Evolutionary conservation across 2,797 vertebrate species (phyloP).

Genomic region (Australoheros facetus): DNA sequence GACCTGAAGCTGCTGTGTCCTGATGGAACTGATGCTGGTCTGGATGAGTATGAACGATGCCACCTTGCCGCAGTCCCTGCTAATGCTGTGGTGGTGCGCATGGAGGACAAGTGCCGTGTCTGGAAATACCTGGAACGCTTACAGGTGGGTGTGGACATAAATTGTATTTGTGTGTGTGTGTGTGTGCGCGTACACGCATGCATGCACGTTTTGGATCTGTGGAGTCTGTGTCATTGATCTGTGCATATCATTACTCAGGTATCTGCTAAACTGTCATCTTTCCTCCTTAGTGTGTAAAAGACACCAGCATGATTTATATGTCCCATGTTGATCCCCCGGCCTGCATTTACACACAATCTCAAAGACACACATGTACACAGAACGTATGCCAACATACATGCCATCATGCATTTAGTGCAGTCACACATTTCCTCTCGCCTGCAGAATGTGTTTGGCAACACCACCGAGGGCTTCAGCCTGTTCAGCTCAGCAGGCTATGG

Average conservation of each 20-base stretch:
- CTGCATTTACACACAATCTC: constrained; percentile 29
- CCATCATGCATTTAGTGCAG: constrained; percentile 44
- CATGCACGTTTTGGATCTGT: constrained; percentile 20
- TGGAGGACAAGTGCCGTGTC: constrained; percentile 82
- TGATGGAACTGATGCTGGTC: constrained; percentile 76
- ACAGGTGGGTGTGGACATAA: constrained; percentile 71
- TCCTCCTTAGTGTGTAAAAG: constrained; percentile 49
- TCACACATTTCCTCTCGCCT: constrained; percentile 42
- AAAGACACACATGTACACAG: constrained; percentile 16
- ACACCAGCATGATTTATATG: constrained; percentile 50
- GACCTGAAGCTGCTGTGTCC: constrained; percentile 86
- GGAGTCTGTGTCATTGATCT: constrained; percentile 51
- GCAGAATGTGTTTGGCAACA: constrained; percentile 80
- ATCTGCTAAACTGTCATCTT: constrained; percentile 44
- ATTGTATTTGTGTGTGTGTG: constrained; percentile 8
- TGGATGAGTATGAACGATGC: constrained; percentile 73
- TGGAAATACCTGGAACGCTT: constrained; percentile 85
- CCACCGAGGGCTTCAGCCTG: constrained; percentile 79
- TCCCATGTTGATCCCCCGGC: constrained; percentile 26
- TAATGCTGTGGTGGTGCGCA: constrained; percentile 83
- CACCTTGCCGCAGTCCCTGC: constrained; percentile 82
- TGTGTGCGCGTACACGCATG: background rate
- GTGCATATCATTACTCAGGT: constrained; percentile 17
- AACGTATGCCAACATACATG: constrained; percentile 32
- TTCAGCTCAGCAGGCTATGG: constrained; percentile 82